Evolutionary conservation across 2,113 vertebrate species (phyloP).

Genomic region (Mormyrus lacerda): DNA sequence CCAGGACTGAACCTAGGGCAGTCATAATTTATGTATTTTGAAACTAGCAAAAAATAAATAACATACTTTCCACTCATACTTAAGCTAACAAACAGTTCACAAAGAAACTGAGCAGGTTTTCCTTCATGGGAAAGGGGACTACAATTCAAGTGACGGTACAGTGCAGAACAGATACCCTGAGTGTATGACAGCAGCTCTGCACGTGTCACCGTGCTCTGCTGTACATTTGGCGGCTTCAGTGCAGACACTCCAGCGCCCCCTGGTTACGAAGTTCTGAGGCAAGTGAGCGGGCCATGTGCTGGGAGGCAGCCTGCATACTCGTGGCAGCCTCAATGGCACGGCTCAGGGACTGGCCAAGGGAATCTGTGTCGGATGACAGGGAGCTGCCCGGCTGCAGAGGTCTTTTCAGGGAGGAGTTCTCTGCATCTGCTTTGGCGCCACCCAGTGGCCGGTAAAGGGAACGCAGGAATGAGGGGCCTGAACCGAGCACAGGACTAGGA

Average conservation of each 20-base stretch:
- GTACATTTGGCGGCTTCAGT: slow-evolving; percentile 42
- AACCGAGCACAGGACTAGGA: slow-evolving; percentile 43
- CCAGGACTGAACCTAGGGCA: background rate
- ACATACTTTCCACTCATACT: background rate
- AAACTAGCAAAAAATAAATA: background rate
- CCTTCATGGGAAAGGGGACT: background rate
- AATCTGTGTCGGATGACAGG: slow-evolving; percentile 27
- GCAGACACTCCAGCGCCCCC: slow-evolving; percentile 51
- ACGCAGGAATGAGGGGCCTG: slow-evolving; percentile 37
- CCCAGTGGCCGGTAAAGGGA: background rate
- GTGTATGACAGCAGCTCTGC: background rate
- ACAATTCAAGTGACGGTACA: background rate
- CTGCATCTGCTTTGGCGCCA: background rate
- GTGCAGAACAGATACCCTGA: background rate
- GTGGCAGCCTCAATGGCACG: slow-evolving; percentile 59
- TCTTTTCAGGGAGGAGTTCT: slow-evolving; percentile 21
- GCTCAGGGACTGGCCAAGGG: slow-evolving; percentile 55
- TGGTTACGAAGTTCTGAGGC: slow-evolving; percentile 54
- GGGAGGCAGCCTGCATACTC: slow-evolving; percentile 53
- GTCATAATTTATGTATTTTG: background rate
- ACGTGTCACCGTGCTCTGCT: background rate
- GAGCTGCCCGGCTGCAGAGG: slow-evolving; percentile 18
- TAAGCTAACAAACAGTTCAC: background rate
- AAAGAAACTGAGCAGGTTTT: background rate
- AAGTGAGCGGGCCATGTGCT: slow-evolving; percentile 62